phyloP scores from a whole-genome alignment of 2,888 invertebrate species.

The Torymus auratus region DNA sequence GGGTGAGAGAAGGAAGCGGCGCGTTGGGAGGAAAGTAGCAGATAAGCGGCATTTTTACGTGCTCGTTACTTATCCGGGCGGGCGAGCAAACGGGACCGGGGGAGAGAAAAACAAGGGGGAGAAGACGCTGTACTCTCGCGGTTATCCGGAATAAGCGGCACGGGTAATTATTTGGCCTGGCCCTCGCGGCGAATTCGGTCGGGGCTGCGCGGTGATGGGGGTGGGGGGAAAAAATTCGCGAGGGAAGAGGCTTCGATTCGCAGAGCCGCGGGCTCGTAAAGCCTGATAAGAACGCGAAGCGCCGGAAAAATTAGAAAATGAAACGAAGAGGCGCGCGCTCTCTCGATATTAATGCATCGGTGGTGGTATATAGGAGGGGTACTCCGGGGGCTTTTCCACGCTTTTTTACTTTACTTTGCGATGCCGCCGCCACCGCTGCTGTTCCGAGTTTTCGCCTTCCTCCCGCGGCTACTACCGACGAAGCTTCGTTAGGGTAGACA shows the following conservation, averaged over 20 bases:
- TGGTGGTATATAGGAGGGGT: not conserved
- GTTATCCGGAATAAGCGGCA: conserved; percentile 58
- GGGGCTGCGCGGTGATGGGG: not conserved
- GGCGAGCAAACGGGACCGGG: conserved; percentile 34
- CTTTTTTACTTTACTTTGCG: conserved; percentile 21
- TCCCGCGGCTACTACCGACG: conserved; percentile 6
- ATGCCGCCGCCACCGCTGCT: not conserved
- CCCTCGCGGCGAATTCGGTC: conserved; percentile 53
- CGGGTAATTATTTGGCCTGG: conserved; percentile 62
- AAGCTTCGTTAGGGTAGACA: conserved; percentile 58
- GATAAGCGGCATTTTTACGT: conserved; percentile 60
- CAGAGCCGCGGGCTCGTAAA: conserved; percentile 46
- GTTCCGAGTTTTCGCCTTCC: conserved; percentile 31
- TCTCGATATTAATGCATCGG: conserved; percentile 53
- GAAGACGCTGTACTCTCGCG: conserved; percentile 52
- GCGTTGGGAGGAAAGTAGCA: conserved; percentile 43
- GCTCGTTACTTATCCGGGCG: conserved; percentile 58
- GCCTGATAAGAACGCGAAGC: conserved; percentile 48
- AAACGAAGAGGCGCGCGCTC: conserved; percentile 1
- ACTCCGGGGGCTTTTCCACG: conserved; percentile 25
- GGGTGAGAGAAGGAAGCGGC: conserved; percentile 7
- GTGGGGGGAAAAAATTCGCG: conserved; percentile 34
- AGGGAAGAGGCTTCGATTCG: conserved; percentile 51
- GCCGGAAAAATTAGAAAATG: conserved; percentile 57
- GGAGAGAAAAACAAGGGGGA: conserved; percentile 54